A percentile compares a stretch with the other conserved stretches of the same genome.
phyloP scores from a whole-genome alignment of 2,113 vertebrate genomes.

The Callaeas wilsoni region DNA sequence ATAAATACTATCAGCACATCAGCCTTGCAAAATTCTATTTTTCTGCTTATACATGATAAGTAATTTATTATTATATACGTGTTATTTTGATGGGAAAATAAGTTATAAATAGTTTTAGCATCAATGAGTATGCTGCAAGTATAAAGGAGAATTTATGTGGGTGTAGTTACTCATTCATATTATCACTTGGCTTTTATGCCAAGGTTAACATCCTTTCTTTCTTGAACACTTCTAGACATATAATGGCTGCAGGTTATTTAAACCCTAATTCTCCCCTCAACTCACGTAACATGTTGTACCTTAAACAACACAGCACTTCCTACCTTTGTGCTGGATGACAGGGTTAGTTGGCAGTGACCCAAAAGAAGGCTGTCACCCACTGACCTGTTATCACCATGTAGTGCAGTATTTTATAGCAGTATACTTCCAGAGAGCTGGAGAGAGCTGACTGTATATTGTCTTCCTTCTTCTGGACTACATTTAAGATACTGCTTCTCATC shows the following conservation, averaged over 20 bases:
- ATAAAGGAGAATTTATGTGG: neutral
- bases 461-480: neutral
- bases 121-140: neutral
- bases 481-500: neutral
- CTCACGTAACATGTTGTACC: neutral
- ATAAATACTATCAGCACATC: neutral
- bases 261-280: neutral
- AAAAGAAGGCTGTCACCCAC: neutral
- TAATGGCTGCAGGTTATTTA: neutral
- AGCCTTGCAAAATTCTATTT: neutral
- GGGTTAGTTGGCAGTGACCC: neutral
- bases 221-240: neutral
- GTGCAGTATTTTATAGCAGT: neutral
- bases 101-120: neutral
- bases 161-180: neutral
- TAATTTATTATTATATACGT: neutral
- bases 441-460: neutral
- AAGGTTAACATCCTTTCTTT: constrained; percentile 14
- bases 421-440: neutral
- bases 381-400: neutral
- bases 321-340: neutral
- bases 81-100: neutral
- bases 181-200: neutral
- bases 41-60: neutral
- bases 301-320: neutral